Conservation (phyloP, 2,888 invertebrate genomes). For the Sympetrum striolatum region DNA sequence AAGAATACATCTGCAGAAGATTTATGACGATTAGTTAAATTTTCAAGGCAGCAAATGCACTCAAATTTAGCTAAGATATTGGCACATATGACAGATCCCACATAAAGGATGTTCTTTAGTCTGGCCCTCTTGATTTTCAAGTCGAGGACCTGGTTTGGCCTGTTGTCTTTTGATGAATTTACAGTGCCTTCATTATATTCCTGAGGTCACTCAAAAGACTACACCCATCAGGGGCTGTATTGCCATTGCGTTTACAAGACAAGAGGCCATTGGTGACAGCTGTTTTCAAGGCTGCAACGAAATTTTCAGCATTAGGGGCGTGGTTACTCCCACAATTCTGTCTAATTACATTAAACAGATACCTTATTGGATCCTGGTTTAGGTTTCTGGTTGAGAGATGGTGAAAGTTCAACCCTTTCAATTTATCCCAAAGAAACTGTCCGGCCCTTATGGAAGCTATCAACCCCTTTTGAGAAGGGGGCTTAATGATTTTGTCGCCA, state of each 20-base stretch:
- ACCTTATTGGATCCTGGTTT: background rate
- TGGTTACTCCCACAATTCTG: no score
- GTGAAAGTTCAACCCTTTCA: background rate
- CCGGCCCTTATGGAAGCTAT: background rate
- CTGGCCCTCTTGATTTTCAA: no score
- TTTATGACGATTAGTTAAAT: background rate
- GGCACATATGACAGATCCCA: background rate
- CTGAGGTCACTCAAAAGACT: background rate
- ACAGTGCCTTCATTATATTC: background rate
- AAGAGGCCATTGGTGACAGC: background rate
- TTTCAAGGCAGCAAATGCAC: background rate
- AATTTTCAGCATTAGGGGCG: background rate
- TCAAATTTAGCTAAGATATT: background rate
- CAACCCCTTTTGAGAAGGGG: background rate
- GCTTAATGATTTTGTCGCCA: background rate
- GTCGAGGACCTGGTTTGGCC: no score
- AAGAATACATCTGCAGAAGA: background rate
- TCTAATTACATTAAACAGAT: background rate
- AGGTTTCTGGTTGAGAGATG: background rate
- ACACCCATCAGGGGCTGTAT: background rate
- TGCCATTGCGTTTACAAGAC: background rate
- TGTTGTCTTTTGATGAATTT: background rate
- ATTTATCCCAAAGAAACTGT: background rate
- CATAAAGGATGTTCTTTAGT: no score
- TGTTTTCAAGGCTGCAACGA: background rate